Evolutionary conservation across 2,888 invertebrate genomes (phyloP), one percentile per base, ranked within the genome.

Genomic region (Acanthococcus lagerstroemiae): DNA sequence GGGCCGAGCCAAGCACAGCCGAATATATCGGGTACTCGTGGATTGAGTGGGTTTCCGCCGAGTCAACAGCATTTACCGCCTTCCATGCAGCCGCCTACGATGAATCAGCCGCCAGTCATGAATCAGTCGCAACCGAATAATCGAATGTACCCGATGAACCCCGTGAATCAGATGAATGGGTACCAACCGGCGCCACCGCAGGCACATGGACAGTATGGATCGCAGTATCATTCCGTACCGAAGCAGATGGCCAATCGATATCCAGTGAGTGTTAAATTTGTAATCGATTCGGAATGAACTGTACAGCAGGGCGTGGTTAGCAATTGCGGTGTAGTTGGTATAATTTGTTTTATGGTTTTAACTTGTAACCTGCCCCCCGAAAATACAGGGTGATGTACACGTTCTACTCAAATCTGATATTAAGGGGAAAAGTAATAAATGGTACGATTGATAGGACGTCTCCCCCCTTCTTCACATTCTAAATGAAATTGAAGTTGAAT

Each of bases 111-210:
- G 9, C 19, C n/a, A 7, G 6, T 45, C 1, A n/a, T n/a, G n/a
- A n/a, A n/a, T n/a, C n/a, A n/a, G n/a, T n/a, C n/a, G n/a, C n/a
- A n/a, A n/a, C n/a, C n/a, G n/a, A n/a, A n/a, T n/a, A n/a, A n/a
- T n/a, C n/a, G n/a, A n/a, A n/a, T n/a, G n/a, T n/a, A n/a, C n/a
- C 24, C 5, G n/a, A 45, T 12, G 30, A 46, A 58, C 46, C 58
- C 1, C 25, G 19, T 46, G 58, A 45, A 58, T 12, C 45, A 58
- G n/a, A 37, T 58, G 4, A 58, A 58, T 25, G 58, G 58, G 3
- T 45, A 58, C 19, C 58, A 19, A 12, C 22, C 44, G 15, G 46
- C 19, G 22, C n/a, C n/a, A n/a, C n/a, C n/a, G n/a, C n/a, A n/a
- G n/a, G 37, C 58, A 2, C 45, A 21, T 58, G 37, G 44, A 25